Base-by-base conservation (phyloP, 2,113 vertebrate species). In the Cepphus grylle region DNA sequence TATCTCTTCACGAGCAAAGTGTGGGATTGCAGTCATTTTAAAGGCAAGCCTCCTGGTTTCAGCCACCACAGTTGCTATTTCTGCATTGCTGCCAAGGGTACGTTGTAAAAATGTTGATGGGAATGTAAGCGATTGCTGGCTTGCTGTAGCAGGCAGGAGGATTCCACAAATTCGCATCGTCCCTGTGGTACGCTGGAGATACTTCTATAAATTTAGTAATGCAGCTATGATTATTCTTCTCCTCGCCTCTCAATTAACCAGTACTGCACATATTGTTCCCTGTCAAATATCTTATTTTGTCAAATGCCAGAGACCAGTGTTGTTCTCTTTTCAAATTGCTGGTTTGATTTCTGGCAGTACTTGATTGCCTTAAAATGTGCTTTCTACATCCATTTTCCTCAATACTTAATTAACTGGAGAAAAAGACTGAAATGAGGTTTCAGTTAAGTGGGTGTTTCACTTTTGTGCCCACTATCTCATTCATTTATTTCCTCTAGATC, bases 191-290 rank as follows among this genome's bases (percentile, higher is more conserved):
- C 47, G 21, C 74, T 77, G 85, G 85, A 94, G 88, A 91, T 50
- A 58, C 58, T 90, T 92, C 78, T 80, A 62, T 94, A 95, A 96
- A 96, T 87, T 76, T 92, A 86, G 66, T 96, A 96, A 96, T 95
- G 87, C 67, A 93, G 90, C 92, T 88, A 90, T 95, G 94, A 95
- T 93, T 93, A 95, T 96, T 94, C 94, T 94, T 94, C 93, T 89
- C 93, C 91, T 96, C 1, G 22, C 93, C 84, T 96, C 89, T 94
- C 93, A 94, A 93, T 97, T 97, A 96, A 91, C 78, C 71, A 90
- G 94, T 96, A 93, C 96, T 83, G 96, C 76, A 97, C 96, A 93
- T 82, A 96, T 95, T 96, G 94, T 97, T 97, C 94, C 94, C 85
- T 95, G 87, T 95, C 92, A 96, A 93, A 86, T 92, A 93, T 80